These are phyloP conservation scores for Misgurnus anguillicaudatus DNA, from an alignment of 2,113 vertebrate species.

Conservation along the genomic window DNA sequence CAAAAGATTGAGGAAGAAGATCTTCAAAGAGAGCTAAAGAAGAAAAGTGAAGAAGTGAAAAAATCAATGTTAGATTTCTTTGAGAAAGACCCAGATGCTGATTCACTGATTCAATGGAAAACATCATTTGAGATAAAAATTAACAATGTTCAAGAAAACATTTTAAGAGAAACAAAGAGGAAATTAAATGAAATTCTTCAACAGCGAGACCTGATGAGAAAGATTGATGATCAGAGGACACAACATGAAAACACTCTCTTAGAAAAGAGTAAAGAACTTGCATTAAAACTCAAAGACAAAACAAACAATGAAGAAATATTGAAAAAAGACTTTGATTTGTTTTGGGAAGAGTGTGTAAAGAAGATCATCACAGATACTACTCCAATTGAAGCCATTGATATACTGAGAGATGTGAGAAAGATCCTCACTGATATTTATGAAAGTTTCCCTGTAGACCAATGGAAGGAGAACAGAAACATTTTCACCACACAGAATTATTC, in stretches of 20 bases:
- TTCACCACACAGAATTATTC: not conserved
- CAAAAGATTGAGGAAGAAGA: not conserved
- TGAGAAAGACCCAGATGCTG: not conserved
- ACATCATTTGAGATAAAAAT: no score
- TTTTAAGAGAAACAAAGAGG: no score
- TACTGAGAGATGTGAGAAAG: slow-evolving; percentile 49
- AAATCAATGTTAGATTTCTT: not conserved
- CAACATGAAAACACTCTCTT: slow-evolving; percentile 57
- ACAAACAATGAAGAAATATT: no score
- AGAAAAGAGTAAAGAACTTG: slow-evolving; percentile 35
- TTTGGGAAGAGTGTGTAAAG: no score
- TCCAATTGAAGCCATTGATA: no score
- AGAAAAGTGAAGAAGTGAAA: not conserved
- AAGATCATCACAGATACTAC: no score
- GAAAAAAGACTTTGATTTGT: no score
- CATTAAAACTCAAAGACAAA: no score
- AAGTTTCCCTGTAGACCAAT: no score
- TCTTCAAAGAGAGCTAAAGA: not conserved
- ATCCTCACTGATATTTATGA: slow-evolving; percentile 58
- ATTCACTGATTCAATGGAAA: not conserved
- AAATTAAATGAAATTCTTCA: not conserved
- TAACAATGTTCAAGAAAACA: no score
- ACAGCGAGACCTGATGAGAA: slow-evolving; percentile 47
- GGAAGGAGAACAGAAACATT: no score
- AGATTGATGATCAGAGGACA: slow-evolving; percentile 53